Evolutionary conservation across 30 jellyfish, hydroid and myxozoan species (phyloP).

Genomic region (Rhopilema esculentum): DNA sequence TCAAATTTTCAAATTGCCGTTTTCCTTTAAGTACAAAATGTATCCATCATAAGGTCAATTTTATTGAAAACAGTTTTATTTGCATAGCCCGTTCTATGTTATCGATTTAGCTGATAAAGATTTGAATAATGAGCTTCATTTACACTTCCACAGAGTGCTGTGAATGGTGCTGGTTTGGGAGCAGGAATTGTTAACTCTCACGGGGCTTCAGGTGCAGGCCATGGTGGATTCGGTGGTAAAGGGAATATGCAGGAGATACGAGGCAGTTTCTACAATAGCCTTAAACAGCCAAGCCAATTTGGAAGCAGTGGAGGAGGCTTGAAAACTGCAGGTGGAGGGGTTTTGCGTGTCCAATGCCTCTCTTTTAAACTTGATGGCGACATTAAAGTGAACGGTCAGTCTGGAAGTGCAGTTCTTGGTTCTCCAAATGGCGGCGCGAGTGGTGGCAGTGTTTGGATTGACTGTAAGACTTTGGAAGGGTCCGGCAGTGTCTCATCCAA

Average conservation of each 20-base stretch:
- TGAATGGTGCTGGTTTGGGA: conserved; percentile 62
- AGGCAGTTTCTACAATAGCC: conserved; percentile 60
- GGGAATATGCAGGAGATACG: conserved; percentile 48
- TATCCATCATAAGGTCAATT: background rate
- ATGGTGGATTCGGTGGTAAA: conserved; percentile 72
- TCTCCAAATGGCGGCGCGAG: conserved; percentile 69
- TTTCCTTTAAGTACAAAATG: too few relatives aligned
- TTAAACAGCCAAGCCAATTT: conserved; percentile 40
- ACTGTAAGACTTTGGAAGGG: conserved; percentile 19
- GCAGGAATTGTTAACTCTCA: conserved; percentile 52
- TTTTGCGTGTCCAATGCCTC: conserved; percentile 25
- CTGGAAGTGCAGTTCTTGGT: conserved; percentile 47
- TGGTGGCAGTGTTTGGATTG: conserved; percentile 73
- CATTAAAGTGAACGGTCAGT: conserved; percentile 63
- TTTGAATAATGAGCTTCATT: background rate
- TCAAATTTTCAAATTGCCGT: background rate
- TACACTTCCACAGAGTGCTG: conserved; percentile 18
- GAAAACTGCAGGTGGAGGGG: conserved; percentile 72
- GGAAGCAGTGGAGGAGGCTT: conserved; percentile 77
- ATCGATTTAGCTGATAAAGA: too few relatives aligned
- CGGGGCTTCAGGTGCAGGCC: conserved; percentile 82
- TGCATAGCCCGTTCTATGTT: too few relatives aligned
- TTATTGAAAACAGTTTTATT: background rate
- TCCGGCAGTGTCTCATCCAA: conserved; percentile 53
- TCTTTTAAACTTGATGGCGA: conserved; percentile 63